Percentiles rank a stretch among this genome's conserved stretches.
Evolutionary conservation across 2,888 invertebrate genomes (phyloP).

Genomic region (Lochmaea crataegi): DNA sequence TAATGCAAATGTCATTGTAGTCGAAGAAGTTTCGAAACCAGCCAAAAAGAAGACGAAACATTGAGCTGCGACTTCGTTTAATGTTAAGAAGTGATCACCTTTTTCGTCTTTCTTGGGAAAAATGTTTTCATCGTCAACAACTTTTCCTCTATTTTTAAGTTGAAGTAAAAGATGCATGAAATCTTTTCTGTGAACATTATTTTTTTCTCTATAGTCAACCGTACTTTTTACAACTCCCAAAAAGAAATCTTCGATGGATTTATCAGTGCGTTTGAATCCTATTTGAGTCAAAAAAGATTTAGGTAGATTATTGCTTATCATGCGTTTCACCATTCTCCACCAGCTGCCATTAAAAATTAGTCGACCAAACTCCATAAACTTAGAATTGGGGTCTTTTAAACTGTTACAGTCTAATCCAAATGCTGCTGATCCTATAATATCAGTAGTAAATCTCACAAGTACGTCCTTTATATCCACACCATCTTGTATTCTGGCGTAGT

Average conservation of each 20-base stretch:
- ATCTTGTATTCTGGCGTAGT: conserved; percentile 36
- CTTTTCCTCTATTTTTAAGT: conserved; percentile 61
- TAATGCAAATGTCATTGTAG: conserved; percentile 50
- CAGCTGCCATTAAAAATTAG: conserved; percentile 27
- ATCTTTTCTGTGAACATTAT: conserved; percentile 66
- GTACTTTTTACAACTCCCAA: conserved; percentile 52
- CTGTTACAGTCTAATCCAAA: conserved; percentile 71
- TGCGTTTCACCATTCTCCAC: not conserved
- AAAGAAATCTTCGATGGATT: conserved; percentile 62
- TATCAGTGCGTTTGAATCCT: not conserved
- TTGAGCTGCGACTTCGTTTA: conserved; percentile 41
- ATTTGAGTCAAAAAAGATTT: not conserved
- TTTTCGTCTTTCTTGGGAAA: conserved; percentile 29
- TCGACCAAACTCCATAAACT: conserved; percentile 60
- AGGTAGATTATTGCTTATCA: not conserved
- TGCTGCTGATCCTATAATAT: conserved; percentile 69
- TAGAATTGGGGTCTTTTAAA: conserved; percentile 66
- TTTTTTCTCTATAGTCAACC: conserved; percentile 64
- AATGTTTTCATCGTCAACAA: conserved; percentile 43
- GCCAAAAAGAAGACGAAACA: conserved; percentile 50
- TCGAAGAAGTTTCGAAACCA: conserved; percentile 53
- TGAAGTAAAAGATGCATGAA: conserved; percentile 69
- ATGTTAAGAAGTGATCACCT: conserved; percentile 21
- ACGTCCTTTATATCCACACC: conserved; percentile 61
- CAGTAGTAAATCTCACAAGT: conserved; percentile 69